These are phyloP conservation scores for Carcharodon carcharias DNA, from an alignment of 2,797 vertebrate species.

Conservation along the genomic window DNA sequence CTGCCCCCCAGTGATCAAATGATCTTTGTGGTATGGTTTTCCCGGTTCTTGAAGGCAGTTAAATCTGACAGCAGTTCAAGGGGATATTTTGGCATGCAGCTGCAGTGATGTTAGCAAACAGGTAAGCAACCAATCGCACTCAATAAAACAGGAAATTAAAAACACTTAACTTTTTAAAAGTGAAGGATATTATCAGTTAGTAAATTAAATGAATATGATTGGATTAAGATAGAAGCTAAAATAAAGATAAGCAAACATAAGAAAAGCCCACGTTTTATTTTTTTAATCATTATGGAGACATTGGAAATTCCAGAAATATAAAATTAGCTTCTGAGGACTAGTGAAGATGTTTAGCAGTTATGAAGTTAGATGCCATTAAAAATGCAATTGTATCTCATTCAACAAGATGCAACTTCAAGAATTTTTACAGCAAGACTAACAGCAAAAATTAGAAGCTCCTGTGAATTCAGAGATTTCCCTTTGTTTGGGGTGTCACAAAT, in stretches of 20 bases:
- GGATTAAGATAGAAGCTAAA: neutral
- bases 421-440: neutral
- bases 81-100: neutral
- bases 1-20: neutral
- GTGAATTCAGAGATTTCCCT: neutral
- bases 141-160: neutral
- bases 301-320: neutral
- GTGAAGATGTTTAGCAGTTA: neutral
- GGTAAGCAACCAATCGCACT: neutral
- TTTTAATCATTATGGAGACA: neutral
- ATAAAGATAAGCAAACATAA: neutral
- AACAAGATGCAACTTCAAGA: neutral
- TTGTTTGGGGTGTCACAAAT: neutral
- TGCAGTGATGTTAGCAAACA: neutral
- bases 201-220: neutral
- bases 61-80: neutral
- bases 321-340: neutral
- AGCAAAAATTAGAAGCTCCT: neutral
- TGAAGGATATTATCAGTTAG: too few species aligned
- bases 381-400: neutral
- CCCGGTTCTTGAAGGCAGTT: neutral
- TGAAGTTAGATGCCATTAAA: neutral
- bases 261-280: neutral
- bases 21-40: neutral
- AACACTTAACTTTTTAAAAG: neutral